A percentile compares a stretch with the other conserved stretches of the same genome.
These are phyloP conservation scores for Phoenicopterus ruber DNA, from an alignment of 2,113 vertebrate species.

Conservation along the genomic window DNA sequence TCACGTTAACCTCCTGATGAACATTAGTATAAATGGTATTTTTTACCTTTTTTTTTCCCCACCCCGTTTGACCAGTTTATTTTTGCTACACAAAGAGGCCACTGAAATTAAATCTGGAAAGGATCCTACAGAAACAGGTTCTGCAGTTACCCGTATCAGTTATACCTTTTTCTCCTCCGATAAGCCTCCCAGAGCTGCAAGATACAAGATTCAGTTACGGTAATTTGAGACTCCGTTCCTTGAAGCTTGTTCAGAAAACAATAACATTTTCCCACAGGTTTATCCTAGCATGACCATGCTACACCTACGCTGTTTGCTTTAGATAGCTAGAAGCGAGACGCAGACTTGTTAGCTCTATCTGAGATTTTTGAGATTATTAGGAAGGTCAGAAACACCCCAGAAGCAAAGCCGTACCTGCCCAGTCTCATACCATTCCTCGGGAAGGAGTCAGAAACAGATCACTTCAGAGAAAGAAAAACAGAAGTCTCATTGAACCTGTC, in stretches of 20 bases:
- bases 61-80: neutral
- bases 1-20: neutral
- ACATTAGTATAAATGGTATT: fast-evolving
- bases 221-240: neutral
- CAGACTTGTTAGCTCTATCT: neutral
- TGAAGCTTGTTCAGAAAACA: neutral
- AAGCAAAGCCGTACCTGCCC: neutral
- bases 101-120: neutral
- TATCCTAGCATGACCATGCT: neutral
- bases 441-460: no score
- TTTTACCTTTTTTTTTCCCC: neutral
- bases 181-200: neutral
- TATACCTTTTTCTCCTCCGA: neutral
- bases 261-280: neutral
- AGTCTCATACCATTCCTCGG: no score
- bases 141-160: neutral
- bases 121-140: neutral
- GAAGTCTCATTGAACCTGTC: neutral
- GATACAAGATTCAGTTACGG: neutral
- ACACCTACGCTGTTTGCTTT: neutral
- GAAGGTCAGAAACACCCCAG: neutral
- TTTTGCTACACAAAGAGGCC: neutral
- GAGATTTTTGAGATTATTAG: neutral
- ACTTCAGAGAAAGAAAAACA: neutral
- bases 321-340: neutral